Conservation (phyloP, 2,113 vertebrate genomes). For the Chunga burmeisteri region DNA sequence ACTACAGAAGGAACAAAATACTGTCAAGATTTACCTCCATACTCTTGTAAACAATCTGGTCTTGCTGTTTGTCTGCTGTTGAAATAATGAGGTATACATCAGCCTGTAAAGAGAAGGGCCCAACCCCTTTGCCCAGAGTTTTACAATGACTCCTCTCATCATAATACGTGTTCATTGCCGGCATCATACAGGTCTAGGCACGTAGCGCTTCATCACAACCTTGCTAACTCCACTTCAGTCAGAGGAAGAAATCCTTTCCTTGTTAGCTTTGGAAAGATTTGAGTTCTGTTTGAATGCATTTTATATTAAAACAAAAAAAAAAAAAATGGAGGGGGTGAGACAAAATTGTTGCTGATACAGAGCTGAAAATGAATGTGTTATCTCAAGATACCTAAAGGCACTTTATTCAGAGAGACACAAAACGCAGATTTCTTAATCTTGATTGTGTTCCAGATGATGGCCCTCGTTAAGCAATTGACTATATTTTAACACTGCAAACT, state of each 20-base stretch:
- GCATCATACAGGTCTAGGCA: neutral
- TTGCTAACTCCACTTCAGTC: neutral
- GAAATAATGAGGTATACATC: neutral
- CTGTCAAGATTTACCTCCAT: neutral
- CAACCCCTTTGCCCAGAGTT: constrained; percentile 4
- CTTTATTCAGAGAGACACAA: constrained; percentile 5
- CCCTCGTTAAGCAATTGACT: neutral
- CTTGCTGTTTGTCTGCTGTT: neutral
- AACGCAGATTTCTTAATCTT: neutral
- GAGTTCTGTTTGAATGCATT: neutral
- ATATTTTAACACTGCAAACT: neutral
- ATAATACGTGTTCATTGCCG: neutral
- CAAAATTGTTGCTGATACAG: constrained; percentile 3
- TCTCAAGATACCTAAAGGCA: neutral
- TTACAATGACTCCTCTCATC: constrained; percentile 24
- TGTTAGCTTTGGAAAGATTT: constrained; percentile 57
- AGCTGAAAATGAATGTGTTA: neutral
- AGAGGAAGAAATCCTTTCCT: constrained; percentile 32
- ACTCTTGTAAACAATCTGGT: neutral
- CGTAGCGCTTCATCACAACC: neutral
- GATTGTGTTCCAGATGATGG: neutral
- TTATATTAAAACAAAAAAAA: neutral
- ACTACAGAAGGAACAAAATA: constrained; percentile 1
- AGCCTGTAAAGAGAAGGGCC: neutral
- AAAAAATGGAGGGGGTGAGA: neutral